A percentile compares a stretch with the other conserved stretches of the same genome.
These are phyloP conservation scores for Amblyornis subalaris DNA, from an alignment of 2,113 vertebrate genomes.

Conservation along the genomic window DNA sequence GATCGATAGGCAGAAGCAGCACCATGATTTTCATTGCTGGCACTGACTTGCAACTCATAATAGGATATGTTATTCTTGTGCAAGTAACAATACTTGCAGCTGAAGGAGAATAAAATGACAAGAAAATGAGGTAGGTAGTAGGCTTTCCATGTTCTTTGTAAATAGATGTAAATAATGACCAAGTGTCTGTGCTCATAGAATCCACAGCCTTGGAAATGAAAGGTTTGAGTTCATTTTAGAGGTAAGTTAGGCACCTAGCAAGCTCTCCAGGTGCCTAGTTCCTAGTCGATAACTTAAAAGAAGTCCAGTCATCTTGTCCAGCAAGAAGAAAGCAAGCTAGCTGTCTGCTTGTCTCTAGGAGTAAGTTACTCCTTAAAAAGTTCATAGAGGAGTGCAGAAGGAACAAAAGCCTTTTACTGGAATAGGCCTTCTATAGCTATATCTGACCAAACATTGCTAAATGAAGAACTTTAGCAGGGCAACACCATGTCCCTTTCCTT, in stretches of 20 bases:
- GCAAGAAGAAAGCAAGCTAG: not conserved
- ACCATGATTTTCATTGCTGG: not conserved
- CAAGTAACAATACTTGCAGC: not conserved
- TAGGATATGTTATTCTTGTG: not conserved
- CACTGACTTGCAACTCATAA: not conserved
- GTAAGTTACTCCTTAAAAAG: not conserved
- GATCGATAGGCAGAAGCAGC: not conserved
- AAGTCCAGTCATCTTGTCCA: not conserved
- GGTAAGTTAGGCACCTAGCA: not conserved
- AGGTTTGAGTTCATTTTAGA: not conserved
- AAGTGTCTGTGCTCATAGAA: not conserved
- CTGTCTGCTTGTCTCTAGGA: not conserved
- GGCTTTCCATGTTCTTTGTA: not conserved
- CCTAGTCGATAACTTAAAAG: not conserved
- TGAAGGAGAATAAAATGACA: not conserved
- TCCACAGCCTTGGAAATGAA: not conserved
- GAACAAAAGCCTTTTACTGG: not conserved
- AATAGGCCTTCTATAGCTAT: not conserved
- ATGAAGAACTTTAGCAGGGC: not conserved
- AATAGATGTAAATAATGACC: not conserved
- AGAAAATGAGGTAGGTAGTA: not conserved
- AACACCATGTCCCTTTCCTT: not conserved
- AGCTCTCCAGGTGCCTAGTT: not conserved
- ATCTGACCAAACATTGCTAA: not conserved
- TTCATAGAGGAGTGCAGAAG: not conserved